Evolutionary conservation across 2,888 invertebrate genomes (phyloP), one percentile per base, ranked within the genome.

Genomic region (Lasius fuliginosus): DNA sequence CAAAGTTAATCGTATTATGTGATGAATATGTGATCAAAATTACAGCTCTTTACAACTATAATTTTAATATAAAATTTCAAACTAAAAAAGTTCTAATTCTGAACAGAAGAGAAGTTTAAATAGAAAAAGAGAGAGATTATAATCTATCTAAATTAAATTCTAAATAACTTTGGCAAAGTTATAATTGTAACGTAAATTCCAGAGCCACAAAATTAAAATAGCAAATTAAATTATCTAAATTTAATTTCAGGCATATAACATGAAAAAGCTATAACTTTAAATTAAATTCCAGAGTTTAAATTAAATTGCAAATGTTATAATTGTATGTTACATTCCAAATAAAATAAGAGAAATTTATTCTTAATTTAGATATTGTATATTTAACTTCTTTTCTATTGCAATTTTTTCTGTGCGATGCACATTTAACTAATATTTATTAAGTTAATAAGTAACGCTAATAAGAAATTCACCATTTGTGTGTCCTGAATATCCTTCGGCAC

Each of bases 61-160:
- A 27, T 18, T 74, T 74, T 30, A 40, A 73, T 8, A n/a, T 74
- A 23, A 18, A 73, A 36, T 69, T 53, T 69, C 6, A 40, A 27
- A 23, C 3, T 33, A 12, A 53, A 73, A 23, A 58, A 40, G 15
- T 58, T 36, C 9, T 5, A 30, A 58, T 18, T 40, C 11, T 40
- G 18, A 71, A 4, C 23, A 23, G 12, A n/a, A 23, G 8, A n/a
- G 6, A 53, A 53, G 2, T 53, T 53, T 53, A 53, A 27, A 67
- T 15, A 46, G n/a, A 3, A 12, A 71, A 18, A 23, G 23, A 23
- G 23, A 23, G 23, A 23, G 23, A 53, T 53, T 56, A 49, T 23
- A 36, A 69, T 15, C 1, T 49, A 49, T 33, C 11, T 33, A n/a
- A 49, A 69, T 36, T 71, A 23, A 36, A 2, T 56, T 73, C 3